Conservation (phyloP, 1,140 invertebrate genomes). For the Pogonus chalceus region DNA sequence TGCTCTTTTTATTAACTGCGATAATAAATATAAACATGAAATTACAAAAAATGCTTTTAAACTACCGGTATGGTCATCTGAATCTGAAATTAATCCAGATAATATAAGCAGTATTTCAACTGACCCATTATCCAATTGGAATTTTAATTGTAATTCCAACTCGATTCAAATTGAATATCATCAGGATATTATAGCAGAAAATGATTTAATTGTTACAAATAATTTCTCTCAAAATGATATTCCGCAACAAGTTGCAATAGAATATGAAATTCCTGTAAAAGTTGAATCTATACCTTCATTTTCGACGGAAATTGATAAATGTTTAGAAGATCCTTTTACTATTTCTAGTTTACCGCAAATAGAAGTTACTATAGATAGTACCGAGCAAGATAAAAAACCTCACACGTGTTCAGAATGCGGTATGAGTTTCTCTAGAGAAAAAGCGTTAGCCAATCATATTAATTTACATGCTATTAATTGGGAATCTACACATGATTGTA, state of each 20-base stretch:
- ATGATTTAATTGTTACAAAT: too few relatives aligned
- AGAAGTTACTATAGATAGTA: conserved; percentile 19
- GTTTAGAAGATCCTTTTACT: conserved; percentile 28
- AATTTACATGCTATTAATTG: conserved; percentile 29
- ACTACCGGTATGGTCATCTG: too few relatives aligned
- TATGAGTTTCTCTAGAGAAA: conserved; percentile 27
- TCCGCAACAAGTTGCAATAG: too few relatives aligned
- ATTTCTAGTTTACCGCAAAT: conserved; percentile 31
- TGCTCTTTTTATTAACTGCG: conserved; percentile 27
- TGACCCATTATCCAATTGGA: too few relatives aligned
- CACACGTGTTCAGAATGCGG: conserved; percentile 32
- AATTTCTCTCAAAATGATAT: too few relatives aligned
- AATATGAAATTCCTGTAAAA: neutral
- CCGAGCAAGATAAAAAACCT: conserved; percentile 19
- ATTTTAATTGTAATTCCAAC: too few relatives aligned
- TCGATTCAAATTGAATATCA: too few relatives aligned
- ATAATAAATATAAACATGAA: too few relatives aligned
- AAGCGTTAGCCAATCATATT: conserved; percentile 30
- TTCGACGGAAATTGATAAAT: conserved; percentile 19
- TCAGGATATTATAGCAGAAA: too few relatives aligned
- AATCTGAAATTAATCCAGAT: too few relatives aligned
- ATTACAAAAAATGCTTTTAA: too few relatives aligned
- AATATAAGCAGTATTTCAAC: too few relatives aligned
- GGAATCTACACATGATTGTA: conserved; percentile 13
- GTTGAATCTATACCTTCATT: neutral